A percentile compares a stretch with the other conserved stretches of the same genome.
Conservation (phyloP, 1,140 invertebrate genomes). For the Aphaenogaster ashmeadi region DNA sequence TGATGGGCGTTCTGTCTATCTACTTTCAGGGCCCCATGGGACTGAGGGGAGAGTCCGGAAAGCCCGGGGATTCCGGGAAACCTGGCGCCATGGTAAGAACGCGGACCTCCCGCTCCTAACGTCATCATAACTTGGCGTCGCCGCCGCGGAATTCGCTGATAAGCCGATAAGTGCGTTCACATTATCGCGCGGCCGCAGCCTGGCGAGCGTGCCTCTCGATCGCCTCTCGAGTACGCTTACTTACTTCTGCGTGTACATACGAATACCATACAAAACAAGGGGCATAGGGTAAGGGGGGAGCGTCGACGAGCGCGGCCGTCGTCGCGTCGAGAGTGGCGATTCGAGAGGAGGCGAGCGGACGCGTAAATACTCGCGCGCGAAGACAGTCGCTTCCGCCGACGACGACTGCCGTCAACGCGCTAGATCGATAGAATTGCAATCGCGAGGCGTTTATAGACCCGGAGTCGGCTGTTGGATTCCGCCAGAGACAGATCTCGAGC, state of each 20-base stretch:
- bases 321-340: slow-evolving; percentile 15
- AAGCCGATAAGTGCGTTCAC: slow-evolving; percentile 74
- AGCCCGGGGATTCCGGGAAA: slow-evolving; percentile 92
- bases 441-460: neutral
- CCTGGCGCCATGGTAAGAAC: slow-evolving; percentile 92
- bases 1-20: slow-evolving; percentile 60
- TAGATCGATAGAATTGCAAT: slow-evolving; percentile 54
- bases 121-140: slow-evolving; percentile 84
- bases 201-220: slow-evolving; percentile 64
- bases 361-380: slow-evolving; percentile 32
- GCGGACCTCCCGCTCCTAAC: slow-evolving; percentile 85
- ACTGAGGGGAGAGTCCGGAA: slow-evolving; percentile 93
- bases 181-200: slow-evolving; percentile 60
- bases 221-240: slow-evolving; percentile 59
- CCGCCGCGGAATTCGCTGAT: slow-evolving; percentile 81
- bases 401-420: slow-evolving; percentile 46
- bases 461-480: slow-evolving; percentile 24
- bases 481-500: slow-evolving; percentile 3
- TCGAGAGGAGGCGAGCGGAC: slow-evolving; percentile 59
- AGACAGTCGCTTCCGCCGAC: slow-evolving; percentile 18
- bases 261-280: neutral
- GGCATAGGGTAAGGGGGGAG: neutral
- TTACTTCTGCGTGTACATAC: slow-evolving; percentile 47
- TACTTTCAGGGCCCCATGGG: slow-evolving; percentile 94
- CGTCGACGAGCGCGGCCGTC: neutral